These are phyloP conservation scores for Criorhina ranunculi DNA, from an alignment of 2,888 invertebrate genomes.

Conservation along the genomic window DNA sequence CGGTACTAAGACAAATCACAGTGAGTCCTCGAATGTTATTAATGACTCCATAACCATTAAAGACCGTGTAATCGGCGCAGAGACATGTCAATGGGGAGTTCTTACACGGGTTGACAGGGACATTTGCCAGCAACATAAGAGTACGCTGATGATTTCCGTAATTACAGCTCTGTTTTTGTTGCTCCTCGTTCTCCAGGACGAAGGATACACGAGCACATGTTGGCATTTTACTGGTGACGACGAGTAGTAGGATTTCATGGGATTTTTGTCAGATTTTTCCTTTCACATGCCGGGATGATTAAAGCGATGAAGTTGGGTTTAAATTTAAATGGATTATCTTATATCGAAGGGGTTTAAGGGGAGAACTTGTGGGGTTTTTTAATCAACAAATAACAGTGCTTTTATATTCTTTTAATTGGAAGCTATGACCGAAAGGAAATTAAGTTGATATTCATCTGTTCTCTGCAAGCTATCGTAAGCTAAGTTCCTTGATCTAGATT, in stretches of 20 bases:
- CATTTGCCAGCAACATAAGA: conserved; percentile 4
- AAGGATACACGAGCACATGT: not conserved
- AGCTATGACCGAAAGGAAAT: too few species aligned
- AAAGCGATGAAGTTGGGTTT: not conserved
- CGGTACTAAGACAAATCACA: conserved; percentile 37
- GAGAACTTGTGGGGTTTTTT: too few species aligned
- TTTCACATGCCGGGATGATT: not conserved
- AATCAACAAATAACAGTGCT: too few species aligned
- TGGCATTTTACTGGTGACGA: not conserved
- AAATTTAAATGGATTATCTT: conserved; percentile 3
- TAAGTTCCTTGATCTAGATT: too few species aligned
- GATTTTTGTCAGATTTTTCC: not conserved
- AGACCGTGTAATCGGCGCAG: conserved; percentile 4
- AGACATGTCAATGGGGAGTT: conserved; percentile 15
- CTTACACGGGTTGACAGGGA: conserved; percentile 25
- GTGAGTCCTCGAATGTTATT: conserved; percentile 48
- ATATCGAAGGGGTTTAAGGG: not conserved
- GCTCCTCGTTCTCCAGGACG: not conserved
- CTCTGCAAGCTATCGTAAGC: too few species aligned
- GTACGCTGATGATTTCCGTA: conserved; percentile 24
- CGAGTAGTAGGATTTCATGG: not conserved
- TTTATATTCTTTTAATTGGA: too few species aligned
- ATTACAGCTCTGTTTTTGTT: conserved; percentile 9
- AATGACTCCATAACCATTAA: conserved; percentile 40
- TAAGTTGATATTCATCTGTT: too few species aligned